phyloP scores from a whole-genome alignment of 2,113 vertebrate species.

The Heptranchias perlo region DNA sequence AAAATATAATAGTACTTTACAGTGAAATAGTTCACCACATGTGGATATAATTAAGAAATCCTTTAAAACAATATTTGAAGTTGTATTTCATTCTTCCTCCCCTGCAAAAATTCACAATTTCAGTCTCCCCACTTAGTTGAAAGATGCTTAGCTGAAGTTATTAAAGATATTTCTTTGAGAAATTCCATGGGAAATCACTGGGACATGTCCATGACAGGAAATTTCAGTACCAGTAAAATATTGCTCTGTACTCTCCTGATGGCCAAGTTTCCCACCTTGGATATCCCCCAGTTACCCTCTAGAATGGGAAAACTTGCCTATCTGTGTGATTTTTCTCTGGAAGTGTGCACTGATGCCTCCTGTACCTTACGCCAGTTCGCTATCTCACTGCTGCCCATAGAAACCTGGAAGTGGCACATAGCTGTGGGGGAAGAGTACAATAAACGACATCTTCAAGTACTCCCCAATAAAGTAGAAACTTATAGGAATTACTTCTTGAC shows the following conservation, averaged over 20 bases:
- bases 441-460: neutral
- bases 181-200: neutral
- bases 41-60: neutral
- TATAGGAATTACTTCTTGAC: neutral
- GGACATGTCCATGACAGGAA: neutral
- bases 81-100: neutral
- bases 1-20: neutral
- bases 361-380: neutral
- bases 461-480: neutral
- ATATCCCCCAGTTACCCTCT: neutral
- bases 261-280: neutral
- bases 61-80: neutral
- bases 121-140: neutral
- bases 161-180: neutral
- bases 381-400: neutral
- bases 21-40: neutral
- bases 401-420: neutral
- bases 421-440: neutral
- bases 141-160: neutral
- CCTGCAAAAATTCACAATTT: neutral
- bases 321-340: neutral
- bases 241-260: neutral
- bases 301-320: neutral
- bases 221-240: neutral
- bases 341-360: neutral